Evolutionary conservation across 2,797 vertebrate species (phyloP), one percentile per base, ranked within the genome.

Genomic region (Botia kubotai): DNA sequence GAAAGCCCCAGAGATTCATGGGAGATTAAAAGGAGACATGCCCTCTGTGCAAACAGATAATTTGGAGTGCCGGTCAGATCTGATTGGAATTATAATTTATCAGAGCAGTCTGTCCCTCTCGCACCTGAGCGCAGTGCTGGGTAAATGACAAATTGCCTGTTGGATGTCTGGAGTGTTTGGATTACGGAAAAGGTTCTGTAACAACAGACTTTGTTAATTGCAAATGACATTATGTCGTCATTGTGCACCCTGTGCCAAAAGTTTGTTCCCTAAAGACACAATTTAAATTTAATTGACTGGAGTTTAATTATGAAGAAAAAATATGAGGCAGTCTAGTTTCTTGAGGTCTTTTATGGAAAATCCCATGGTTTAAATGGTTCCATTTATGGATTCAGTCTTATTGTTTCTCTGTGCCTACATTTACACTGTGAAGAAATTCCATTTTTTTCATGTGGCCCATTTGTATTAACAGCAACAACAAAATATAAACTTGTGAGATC

Each of bases 61-160:
- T 52, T 29, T 72, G 29, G 17, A 48, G 36, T 66, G 82, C 55
- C 29, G 53, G 29, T 73, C 81, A 58, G 69, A 69, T 76, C 68
- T 50, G 17, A 81, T 79, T 75, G 55, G 10, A 79, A 55, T 53
- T 60, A 57, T 57, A 80, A 85, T 83, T 77, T 19, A 77, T 80
- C 77, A 73, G 65, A 72, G 33, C 69, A 11, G 26, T 21, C 65
- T 29, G 0, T 29, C 58, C 55, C 63, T 65, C 50, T 14, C 53
- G 14, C 81, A 77, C 58, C 65, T 77, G 84, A 85, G 63, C 53
- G 4, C 57, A 60, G 72, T 62, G 67, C 62, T 72, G 63, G 14
- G 29, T 62, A 17, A 53, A 46, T 26, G 48, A 67, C 71, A 72
- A 23, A 67, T 33, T 66, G 68, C 6, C 55, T 55, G 29, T 55